Evolutionary conservation across 92 coral and sea anemone genomes (phyloP).

Genomic region (Phenganax subtilis): DNA sequence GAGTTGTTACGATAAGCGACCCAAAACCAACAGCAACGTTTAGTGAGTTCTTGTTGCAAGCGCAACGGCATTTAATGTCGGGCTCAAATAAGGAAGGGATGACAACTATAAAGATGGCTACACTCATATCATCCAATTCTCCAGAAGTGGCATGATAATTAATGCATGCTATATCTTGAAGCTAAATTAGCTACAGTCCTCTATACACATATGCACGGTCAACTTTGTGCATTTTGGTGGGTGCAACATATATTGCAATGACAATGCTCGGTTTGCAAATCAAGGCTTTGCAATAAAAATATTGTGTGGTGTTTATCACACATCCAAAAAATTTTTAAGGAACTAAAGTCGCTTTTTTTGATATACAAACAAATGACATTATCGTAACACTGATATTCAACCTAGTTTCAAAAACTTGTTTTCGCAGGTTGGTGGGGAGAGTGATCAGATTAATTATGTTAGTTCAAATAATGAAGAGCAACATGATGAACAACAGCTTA

Average conservation of each 20-base stretch:
- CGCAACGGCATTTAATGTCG: not conserved
- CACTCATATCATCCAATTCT: not conserved
- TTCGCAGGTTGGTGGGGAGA: not conserved
- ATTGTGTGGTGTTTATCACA: no score
- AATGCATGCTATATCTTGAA: not conserved
- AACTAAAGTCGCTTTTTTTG: no score
- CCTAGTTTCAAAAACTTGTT: not conserved
- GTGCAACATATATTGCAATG: no score
- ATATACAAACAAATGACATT: no score
- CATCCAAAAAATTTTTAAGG: no score
- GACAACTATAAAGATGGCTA: not conserved
- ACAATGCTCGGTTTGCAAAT: no score
- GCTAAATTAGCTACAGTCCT: no score
- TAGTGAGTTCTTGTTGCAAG: not conserved
- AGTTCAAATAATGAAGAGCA: not conserved
- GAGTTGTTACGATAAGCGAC: conserved; percentile 43
- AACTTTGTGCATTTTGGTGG: no score
- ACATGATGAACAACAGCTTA: not conserved
- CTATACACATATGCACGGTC: no score
- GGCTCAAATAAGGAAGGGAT: conserved; percentile 5
- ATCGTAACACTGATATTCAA: no score
- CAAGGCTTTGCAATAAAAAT: no score
- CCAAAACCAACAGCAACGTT: conserved; percentile 14
- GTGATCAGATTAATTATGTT: not conserved
- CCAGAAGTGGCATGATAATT: conserved; percentile 1